Base-by-base conservation (phyloP, 2,113 vertebrate species). In the Petroica traversi region DNA sequence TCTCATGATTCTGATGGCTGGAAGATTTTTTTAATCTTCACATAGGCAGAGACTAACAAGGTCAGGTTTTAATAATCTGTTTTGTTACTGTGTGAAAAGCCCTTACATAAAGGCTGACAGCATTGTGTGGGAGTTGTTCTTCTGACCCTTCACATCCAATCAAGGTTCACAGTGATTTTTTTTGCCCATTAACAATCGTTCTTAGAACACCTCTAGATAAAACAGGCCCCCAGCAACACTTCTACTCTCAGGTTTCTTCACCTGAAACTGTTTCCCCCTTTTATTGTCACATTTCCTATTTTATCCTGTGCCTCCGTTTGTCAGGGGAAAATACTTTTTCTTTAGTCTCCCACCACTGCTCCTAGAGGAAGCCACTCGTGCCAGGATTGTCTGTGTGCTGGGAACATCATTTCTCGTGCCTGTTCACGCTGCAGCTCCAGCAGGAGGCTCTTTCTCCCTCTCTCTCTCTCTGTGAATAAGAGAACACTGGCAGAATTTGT, bases 301-400 rank as follows among this genome's bases (percentile, higher is more conserved):
- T 79, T 46, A 18, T 72, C 64, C 38, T 0, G 0, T 26, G 15
- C 29, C 18, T 85, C 14, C 4, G 1, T 24, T 52, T 78, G 5
- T 19, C 46, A 72, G 33, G 8, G 40, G 6, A 74, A 74, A 62
- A 14, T 38, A 57, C 8, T 61, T 68, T 76, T 51, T 38, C 36
- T 80, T 62, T 51, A 22, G 12, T 25, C 28, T 92, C 63, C 19
- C 24, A 52, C 23, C 6, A 18, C 9, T n/a, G n/a, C n/a, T n/a
- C n/a, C n/a, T n/a, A n/a, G n/a, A n/a, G n/a, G n/a, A n/a, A n/a
- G n/a, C n/a, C n/a, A 16, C 6, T 84, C 24, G 41, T 46, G 43
- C 57, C 22, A 34, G 3, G 15, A 33, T 14, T 77, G 23, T 57
- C 8, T 1, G 0, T 12, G 28, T 0, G 1, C 31, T 22, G 24